Conservation (phyloP, 1,140 invertebrate genomes). For the Eumaeus atala region DNA sequence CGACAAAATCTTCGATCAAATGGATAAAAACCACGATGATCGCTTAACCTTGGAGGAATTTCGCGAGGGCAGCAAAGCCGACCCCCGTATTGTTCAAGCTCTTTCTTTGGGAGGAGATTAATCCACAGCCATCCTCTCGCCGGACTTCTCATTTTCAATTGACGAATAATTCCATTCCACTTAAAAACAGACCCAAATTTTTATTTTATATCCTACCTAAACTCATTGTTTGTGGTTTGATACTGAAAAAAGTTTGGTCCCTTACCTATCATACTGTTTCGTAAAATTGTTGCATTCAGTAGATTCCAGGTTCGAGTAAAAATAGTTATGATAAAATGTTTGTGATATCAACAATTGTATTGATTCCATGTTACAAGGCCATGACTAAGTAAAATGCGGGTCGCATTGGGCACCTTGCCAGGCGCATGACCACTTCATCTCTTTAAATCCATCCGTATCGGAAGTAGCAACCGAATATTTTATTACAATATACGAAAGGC, state of each 20-base stretch:
- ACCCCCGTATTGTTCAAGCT: conserved; percentile 98
- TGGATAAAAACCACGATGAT: conserved; percentile 99
- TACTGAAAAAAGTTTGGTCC: no score
- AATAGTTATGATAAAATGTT: conserved; percentile 1
- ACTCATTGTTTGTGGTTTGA: background rate
- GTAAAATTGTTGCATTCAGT: no score
- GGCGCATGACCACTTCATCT: conserved; percentile 4
- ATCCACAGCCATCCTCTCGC: conserved; percentile 70
- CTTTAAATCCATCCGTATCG: conserved; percentile 6
- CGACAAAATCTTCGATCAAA: conserved; percentile 97
- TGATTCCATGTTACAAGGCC: conserved; percentile 5
- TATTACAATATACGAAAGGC: conserved; percentile 2
- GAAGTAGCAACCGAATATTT: conserved; percentile 1
- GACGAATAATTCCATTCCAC: conserved; percentile 18
- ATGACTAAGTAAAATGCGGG: conserved; percentile 2
- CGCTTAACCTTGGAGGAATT: conserved; percentile 98
- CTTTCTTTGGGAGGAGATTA: conserved; percentile 86
- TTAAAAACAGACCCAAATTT: conserved; percentile 6
- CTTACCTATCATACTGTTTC: no score
- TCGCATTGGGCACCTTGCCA: conserved; percentile 5
- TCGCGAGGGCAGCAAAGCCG: conserved; percentile 97
- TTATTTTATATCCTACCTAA: conserved; percentile 21
- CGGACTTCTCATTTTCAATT: conserved; percentile 62
- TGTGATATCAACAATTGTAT: conserved; percentile 6
- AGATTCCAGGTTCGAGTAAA: no score